Conservation (phyloP, 2,797 vertebrate genomes). For the Salmo trutta region DNA sequence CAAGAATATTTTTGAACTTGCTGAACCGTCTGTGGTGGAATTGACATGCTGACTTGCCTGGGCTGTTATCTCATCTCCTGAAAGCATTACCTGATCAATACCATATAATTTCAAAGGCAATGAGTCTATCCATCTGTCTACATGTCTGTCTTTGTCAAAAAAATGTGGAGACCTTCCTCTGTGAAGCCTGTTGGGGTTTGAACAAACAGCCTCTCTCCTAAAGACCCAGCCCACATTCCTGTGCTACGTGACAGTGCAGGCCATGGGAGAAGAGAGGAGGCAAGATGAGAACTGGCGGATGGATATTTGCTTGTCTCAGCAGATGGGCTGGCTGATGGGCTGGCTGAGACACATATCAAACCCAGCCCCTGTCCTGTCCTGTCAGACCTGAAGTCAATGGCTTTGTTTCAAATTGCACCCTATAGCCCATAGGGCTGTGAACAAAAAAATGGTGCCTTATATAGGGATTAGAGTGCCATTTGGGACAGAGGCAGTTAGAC, state of each 20-base stretch:
- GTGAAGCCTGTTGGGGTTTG: slow-evolving; percentile 36
- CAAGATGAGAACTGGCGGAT: slow-evolving; percentile 8
- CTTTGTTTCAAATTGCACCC: not conserved
- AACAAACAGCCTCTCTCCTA: slow-evolving; percentile 47
- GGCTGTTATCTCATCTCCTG: not conserved
- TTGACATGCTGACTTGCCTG: not conserved
- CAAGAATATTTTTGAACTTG: not conserved
- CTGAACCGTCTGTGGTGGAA: not conserved
- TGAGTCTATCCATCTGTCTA: not conserved
- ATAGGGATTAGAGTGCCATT: too few relatives aligned
- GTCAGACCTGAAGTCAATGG: slow-evolving; percentile 8
- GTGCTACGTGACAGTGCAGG: slow-evolving; percentile 54
- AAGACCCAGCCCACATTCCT: slow-evolving; percentile 56
- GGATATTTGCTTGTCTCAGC: slow-evolving; percentile 30
- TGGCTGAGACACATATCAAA: slow-evolving; percentile 34
- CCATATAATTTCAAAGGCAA: not conserved
- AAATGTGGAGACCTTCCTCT: slow-evolving; percentile 7
- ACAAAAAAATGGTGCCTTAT: too few relatives aligned
- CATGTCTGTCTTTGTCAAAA: slow-evolving; percentile 4
- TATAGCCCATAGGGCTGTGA: too few relatives aligned
- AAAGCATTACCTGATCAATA: not conserved
- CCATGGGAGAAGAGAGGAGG: not conserved
- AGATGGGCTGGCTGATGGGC: not conserved
- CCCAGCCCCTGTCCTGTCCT: slow-evolving; percentile 11
- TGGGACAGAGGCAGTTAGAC: too few relatives aligned